Conservation (phyloP, 1,140 invertebrate species). For the Liolophura sinensis region DNA sequence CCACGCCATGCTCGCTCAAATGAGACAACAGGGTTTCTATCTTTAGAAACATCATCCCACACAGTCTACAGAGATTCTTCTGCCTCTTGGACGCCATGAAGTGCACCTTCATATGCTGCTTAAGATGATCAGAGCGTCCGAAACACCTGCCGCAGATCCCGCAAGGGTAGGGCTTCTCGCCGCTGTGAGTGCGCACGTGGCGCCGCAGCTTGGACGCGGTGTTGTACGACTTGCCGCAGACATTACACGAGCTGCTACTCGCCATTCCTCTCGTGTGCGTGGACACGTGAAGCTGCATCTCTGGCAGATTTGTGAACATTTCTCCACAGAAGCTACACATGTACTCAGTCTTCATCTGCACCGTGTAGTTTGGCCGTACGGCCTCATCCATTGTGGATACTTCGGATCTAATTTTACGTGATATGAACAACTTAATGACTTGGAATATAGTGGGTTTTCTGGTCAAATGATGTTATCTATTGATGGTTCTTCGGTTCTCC, state of each 20-base stretch:
- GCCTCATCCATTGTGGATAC: no score
- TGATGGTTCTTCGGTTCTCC: no score
- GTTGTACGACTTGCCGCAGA: slow-evolving; percentile 85
- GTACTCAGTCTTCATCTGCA: slow-evolving; percentile 38
- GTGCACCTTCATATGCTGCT: slow-evolving; percentile 49
- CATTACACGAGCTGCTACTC: slow-evolving; percentile 74
- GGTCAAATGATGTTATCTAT: no score
- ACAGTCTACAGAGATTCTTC: slow-evolving; percentile 30
- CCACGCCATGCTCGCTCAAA: slow-evolving; percentile 18
- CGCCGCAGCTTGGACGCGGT: slow-evolving; percentile 89
- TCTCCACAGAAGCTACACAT: slow-evolving; percentile 43
- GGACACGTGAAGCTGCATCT: slow-evolving; percentile 42
- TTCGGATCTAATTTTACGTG: no score
- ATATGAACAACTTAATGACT: no score
- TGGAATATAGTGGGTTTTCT: no score
- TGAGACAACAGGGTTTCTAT: slow-evolving; percentile 30
- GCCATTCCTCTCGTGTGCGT: slow-evolving; percentile 35
- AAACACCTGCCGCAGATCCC: slow-evolving; percentile 81
- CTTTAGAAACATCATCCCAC: slow-evolving; percentile 36
- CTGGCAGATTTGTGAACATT: not conserved
- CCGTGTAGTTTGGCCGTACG: not conserved
- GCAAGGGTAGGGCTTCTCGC: slow-evolving; percentile 92
- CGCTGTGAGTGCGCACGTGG: slow-evolving; percentile 85
- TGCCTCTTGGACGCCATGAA: slow-evolving; percentile 26
- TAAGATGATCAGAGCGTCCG: slow-evolving; percentile 73